Evolutionary conservation across 2,797 vertebrate species (phyloP).

Genomic region (Melanotaenia parkinsoni): DNA sequence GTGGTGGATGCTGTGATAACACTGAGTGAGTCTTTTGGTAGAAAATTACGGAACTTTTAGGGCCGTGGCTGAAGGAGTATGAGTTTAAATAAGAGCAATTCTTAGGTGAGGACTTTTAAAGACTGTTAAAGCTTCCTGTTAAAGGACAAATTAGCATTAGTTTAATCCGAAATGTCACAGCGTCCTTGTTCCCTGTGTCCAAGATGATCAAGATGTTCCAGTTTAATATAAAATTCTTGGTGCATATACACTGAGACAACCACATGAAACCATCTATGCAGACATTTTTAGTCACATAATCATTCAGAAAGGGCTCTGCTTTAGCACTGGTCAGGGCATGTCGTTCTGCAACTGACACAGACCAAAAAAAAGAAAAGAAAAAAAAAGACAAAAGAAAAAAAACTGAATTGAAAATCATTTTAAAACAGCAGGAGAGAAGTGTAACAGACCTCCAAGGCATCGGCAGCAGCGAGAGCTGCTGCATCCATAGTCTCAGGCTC

Average conservation of each 20-base stretch:
- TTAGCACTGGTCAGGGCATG: slow-evolving; percentile 39
- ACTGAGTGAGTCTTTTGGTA: slow-evolving; percentile 45
- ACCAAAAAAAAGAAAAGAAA: slow-evolving; percentile 22
- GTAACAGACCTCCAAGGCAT: slow-evolving; percentile 57
- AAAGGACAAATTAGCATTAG: slow-evolving; percentile 18
- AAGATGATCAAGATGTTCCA: slow-evolving; percentile 17
- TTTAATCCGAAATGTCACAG: slow-evolving; percentile 24
- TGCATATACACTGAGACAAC: not conserved
- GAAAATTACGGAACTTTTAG: slow-evolving; percentile 45
- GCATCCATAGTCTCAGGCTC: slow-evolving; percentile 62
- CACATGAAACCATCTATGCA: slow-evolving; percentile 23
- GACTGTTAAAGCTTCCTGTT: not conserved
- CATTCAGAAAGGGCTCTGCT: slow-evolving; percentile 33
- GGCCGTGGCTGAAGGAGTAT: slow-evolving; percentile 14
- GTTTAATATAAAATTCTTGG: not conserved
- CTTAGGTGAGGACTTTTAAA: not conserved
- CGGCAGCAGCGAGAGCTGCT: slow-evolving; percentile 52
- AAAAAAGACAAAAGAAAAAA: slow-evolving; percentile 8
- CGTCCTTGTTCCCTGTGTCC: slow-evolving; percentile 10
- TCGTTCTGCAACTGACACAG: slow-evolving; percentile 40
- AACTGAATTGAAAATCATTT: slow-evolving; percentile 59
- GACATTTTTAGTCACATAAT: slow-evolving; percentile 25
- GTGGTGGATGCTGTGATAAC: slow-evolving; percentile 47
- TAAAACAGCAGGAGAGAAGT: slow-evolving; percentile 50
- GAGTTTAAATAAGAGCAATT: slow-evolving; percentile 23